These are phyloP conservation scores for silkworm (Bombyx mori) DNA, from an alignment of 1,140 invertebrate species.

Conservation along the genomic window ASM3026992v2 NC_085122.1:8742001-8742500, in stretches of 20 bases:
- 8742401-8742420: too few species aligned
- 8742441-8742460: too few species aligned
- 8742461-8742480: too few species aligned
- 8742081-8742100: conserved; percentile 21
- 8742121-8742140: conserved; percentile 45
- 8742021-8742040: conserved; percentile 48
- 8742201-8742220: conserved; percentile 51
- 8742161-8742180: conserved; percentile 4
- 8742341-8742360: too few species aligned
- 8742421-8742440: too few species aligned
- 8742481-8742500: too few species aligned
- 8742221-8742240: conserved; percentile 46
- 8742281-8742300: too few species aligned
- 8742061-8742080: conserved; percentile 29
- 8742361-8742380: too few species aligned
- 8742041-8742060: conserved; percentile 31
- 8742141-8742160: conserved; percentile 15
- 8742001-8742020: conserved; percentile 46
- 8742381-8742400: too few species aligned
- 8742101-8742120: conserved; percentile 31
- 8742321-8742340: too few species aligned
- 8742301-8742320: too few species aligned
- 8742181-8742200: conserved; percentile 10
- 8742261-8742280: too few species aligned
- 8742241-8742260: not conserved